Evolutionary conservation across 2,113 vertebrate species (phyloP).

Genomic region (Hemiprocne comata): DNA sequence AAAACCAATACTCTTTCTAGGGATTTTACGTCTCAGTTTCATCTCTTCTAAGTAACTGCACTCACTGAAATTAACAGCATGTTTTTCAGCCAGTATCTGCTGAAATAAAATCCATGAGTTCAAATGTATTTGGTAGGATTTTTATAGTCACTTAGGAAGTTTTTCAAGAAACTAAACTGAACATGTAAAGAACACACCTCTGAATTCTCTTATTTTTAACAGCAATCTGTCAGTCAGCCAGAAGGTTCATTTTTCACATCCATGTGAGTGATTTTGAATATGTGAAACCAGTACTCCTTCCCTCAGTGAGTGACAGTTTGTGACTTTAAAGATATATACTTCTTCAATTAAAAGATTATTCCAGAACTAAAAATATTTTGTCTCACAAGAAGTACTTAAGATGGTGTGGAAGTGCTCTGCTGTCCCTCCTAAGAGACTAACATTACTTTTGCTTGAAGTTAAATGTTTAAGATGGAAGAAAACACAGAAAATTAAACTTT

Average conservation of each 20-base stretch:
- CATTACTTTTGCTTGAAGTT: background rate
- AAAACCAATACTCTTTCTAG: too few relatives aligned
- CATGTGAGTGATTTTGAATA: background rate
- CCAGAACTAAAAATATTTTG: conserved; percentile 31
- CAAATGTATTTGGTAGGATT: background rate
- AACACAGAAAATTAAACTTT: background rate
- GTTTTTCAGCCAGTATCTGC: background rate
- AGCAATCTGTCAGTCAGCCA: background rate
- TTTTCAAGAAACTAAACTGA: background rate
- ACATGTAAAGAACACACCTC: background rate
- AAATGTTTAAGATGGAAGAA: background rate
- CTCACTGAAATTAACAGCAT: too few relatives aligned
- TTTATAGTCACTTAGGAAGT: background rate
- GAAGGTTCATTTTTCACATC: background rate
- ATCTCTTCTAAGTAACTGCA: too few relatives aligned
- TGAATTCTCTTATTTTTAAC: background rate
- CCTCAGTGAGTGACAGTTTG: background rate
- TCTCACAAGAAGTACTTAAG: background rate
- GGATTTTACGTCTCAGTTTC: too few relatives aligned
- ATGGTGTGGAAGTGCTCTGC: background rate
- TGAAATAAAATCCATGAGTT: background rate
- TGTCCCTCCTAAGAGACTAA: background rate
- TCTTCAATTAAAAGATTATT: background rate
- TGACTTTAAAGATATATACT: background rate
- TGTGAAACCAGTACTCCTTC: background rate